Percentiles rank a stretch among this genome's conserved stretches.
phyloP scores from a whole-genome alignment of 2,888 invertebrate genomes.

The Lissocephala sabroskyi region DNA sequence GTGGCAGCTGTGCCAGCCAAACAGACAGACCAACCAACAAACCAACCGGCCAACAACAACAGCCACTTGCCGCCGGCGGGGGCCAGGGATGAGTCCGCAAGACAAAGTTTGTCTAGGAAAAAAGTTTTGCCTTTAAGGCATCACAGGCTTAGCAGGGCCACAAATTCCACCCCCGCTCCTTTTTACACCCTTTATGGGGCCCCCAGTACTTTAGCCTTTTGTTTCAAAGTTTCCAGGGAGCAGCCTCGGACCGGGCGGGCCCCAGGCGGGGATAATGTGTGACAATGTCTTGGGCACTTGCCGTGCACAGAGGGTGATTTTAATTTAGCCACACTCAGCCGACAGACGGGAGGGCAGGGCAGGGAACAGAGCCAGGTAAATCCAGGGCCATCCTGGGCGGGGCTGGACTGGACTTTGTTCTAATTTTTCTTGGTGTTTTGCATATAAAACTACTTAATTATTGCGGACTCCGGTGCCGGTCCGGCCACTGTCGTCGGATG shows the following conservation, averaged over 20 bases:
- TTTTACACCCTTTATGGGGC: conserved; percentile 29
- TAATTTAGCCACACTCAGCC: conserved; percentile 47
- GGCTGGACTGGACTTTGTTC: conserved; percentile 36
- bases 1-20: conserved; percentile 32
- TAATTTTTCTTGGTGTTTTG: conserved; percentile 49
- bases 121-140: conserved; percentile 33
- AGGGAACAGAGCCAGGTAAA: conserved; percentile 1
- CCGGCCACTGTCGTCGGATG: too few species aligned
- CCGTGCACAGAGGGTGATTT: conserved; percentile 57
- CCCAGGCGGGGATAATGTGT: conserved; percentile 31
- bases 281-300: conserved; percentile 53
- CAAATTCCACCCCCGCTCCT: conserved; percentile 7
- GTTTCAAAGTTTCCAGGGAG: conserved; percentile 25
- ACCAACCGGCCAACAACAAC: not conserved
- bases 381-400: not conserved
- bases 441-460: conserved; percentile 67
- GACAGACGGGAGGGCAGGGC: not conserved
- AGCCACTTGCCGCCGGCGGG: not conserved
- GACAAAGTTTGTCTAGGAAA: conserved; percentile 6
- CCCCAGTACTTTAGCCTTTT: conserved; percentile 16
- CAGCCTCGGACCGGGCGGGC: not conserved
- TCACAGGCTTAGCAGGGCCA: not conserved
- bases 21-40: conserved; percentile 8
- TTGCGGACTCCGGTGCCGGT: too few species aligned
- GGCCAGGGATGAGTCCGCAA: too few species aligned